These are phyloP conservation scores for Thera britannica DNA, from an alignment of 2,888 invertebrate species.

Conservation along the genomic window DNA sequence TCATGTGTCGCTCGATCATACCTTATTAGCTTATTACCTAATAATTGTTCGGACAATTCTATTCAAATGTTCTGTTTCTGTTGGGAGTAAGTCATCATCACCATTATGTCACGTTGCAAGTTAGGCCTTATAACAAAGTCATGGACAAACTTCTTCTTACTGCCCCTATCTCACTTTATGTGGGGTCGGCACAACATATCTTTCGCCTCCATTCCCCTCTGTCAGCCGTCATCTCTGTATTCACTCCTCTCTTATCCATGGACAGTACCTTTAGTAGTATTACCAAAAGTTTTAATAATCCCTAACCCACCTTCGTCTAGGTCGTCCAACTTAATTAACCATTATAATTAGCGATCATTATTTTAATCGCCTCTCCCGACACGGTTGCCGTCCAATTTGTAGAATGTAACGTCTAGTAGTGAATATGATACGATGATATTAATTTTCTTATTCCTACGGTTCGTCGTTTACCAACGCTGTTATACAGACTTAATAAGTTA, in stretches of 20 bases:
- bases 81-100: neutral
- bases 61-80: too few species aligned
- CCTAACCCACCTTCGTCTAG: slow-evolving; percentile 45
- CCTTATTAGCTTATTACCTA: slow-evolving; percentile 13
- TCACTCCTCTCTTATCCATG: too few species aligned
- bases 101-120: neutral
- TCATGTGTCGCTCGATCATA: slow-evolving; percentile 37
- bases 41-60: too few species aligned
- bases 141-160: neutral
- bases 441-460: slow-evolving; percentile 45
- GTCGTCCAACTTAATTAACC: slow-evolving; percentile 63
- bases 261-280: too few species aligned
- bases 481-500: slow-evolving; percentile 17
- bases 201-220: too few species aligned
- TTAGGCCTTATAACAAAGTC: neutral
- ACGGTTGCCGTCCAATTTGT: slow-evolving; percentile 64
- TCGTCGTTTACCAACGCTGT: slow-evolving; percentile 34
- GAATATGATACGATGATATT: slow-evolving; percentile 47
- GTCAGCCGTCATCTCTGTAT: too few species aligned
- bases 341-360: slow-evolving; percentile 68
- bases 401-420: slow-evolving; percentile 48
- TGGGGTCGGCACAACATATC: too few species aligned
- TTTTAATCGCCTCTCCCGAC: slow-evolving; percentile 65
- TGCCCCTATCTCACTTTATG: too few species aligned
- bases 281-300: too few species aligned